Base-by-base conservation (phyloP, 2,888 invertebrate genomes). In the Caenorhabditis zanzibari region DNA sequence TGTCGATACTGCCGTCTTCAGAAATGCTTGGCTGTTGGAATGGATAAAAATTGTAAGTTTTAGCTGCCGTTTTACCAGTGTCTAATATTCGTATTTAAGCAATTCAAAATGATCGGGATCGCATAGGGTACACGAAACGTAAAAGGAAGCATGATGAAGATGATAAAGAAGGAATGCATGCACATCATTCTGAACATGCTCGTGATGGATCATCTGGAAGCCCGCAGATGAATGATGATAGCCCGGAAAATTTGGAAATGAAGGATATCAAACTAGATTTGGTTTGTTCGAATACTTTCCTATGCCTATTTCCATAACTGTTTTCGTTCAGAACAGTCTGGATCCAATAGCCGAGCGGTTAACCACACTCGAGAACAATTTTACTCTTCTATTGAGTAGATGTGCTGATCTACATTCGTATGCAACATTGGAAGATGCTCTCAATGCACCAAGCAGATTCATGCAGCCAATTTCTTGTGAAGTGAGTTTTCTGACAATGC, bases 91-190 rank as follows among this genome's bases (percentile, higher is more conserved):
- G 32, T 5, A n/a, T 38, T 88, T 79, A 63, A 90, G 91, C 91
- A 5, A 92, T 92, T 72, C 92, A 92, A 89, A 89, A 88, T 26
- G 90, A 89, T 68, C 83, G 92, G 7, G 92, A 92, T 80, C 72
- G 92, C 61, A 92, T 92, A 32, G 92, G 92, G 12, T 92, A 92
- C 79, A 92, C 92, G 28, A 91, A 92, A 66, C 49, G 92, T 41
- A 92, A 89, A 22, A 59, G 91, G 26, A 89, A 87, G 66, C 74
- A 81, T 24, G 86, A 87, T 9, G 89, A 90, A 12, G 28, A 68
- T 49, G 81, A 80, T 32, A 38, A 12, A 16, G 16, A 54, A 12
- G 28, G 26, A 22, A 59, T 12, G 6, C 38, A 61, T 5, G 2
- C 2, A 10, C 47, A 22, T 44, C 59, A 64, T 26, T 38, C 58